Evolutionary conservation across 1,140 invertebrate genomes (phyloP).

Genomic region (Sitobion miscanthi): DNA sequence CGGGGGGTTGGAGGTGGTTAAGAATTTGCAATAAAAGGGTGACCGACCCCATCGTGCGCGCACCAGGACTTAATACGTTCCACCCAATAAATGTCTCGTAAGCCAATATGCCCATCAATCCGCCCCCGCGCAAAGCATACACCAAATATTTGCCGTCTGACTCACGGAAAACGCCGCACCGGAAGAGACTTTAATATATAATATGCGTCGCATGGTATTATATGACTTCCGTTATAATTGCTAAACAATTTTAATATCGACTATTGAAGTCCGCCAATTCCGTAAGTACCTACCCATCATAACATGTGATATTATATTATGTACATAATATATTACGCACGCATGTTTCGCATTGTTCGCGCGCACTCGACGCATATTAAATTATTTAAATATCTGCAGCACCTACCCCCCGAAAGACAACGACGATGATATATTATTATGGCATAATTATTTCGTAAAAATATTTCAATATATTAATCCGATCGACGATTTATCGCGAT

Average conservation of each 20-base stretch:
- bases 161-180: conserved; percentile 20
- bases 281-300: neutral
- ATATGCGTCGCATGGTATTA: neutral
- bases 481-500: neutral
- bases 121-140: conserved; percentile 39
- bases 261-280: neutral
- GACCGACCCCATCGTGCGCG: conserved; percentile 39
- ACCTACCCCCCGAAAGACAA: neutral
- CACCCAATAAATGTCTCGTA: conserved; percentile 56
- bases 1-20: neutral
- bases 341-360: neutral
- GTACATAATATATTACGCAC: neutral
- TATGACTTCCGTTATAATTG: neutral
- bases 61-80: conserved; percentile 56
- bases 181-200: neutral
- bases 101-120: conserved; percentile 53
- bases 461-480: neutral
- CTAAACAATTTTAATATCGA: neutral
- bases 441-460: too few relatives aligned
- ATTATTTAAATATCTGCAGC: neutral
- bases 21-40: conserved; percentile 55
- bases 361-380: neutral
- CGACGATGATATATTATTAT: neutral
- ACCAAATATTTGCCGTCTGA: conserved; percentile 55
- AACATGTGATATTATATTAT: neutral